phyloP scores from a whole-genome alignment of 2,113 vertebrate species.

The Illadopsis cleaveri region DNA sequence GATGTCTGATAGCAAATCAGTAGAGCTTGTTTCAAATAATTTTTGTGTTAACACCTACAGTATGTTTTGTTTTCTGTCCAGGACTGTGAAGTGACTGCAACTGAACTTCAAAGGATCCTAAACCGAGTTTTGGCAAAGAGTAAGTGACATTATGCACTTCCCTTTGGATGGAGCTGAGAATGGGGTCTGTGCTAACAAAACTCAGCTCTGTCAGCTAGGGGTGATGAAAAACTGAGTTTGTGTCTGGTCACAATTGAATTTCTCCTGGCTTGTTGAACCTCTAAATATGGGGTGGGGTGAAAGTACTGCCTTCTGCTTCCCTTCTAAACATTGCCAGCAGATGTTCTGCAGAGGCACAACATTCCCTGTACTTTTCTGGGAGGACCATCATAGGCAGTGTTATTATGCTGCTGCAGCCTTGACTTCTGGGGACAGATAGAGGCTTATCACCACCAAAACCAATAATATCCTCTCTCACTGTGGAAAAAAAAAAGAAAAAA shows the following conservation, averaged over 20 bases:
- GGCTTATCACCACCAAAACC: not conserved
- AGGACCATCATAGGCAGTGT: not conserved
- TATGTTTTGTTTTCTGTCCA: constrained; percentile 42
- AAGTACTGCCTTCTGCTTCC: not conserved
- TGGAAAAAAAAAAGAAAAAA: not conserved
- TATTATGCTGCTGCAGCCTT: not conserved
- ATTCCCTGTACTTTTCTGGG: not conserved
- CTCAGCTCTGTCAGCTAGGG: not conserved
- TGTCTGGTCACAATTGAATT: not conserved
- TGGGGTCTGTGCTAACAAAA: not conserved
- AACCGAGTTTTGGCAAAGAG: constrained; percentile 81
- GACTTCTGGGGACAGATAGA: not conserved
- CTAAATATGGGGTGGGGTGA: not conserved
- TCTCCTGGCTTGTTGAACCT: not conserved
- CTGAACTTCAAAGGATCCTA: constrained; percentile 79
- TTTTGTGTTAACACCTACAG: not conserved
- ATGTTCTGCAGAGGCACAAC: not conserved
- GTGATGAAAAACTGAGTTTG: not conserved
- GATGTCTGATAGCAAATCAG: not conserved
- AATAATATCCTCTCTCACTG: not conserved
- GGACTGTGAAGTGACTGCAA: constrained; percentile 83
- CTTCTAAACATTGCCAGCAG: not conserved
- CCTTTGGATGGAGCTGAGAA: not conserved
- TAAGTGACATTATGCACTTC: constrained; percentile 51
- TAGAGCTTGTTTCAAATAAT: not conserved